phyloP scores from a whole-genome alignment of 2,797 vertebrate genomes.

The Falco novaeseelandiae region DNA sequence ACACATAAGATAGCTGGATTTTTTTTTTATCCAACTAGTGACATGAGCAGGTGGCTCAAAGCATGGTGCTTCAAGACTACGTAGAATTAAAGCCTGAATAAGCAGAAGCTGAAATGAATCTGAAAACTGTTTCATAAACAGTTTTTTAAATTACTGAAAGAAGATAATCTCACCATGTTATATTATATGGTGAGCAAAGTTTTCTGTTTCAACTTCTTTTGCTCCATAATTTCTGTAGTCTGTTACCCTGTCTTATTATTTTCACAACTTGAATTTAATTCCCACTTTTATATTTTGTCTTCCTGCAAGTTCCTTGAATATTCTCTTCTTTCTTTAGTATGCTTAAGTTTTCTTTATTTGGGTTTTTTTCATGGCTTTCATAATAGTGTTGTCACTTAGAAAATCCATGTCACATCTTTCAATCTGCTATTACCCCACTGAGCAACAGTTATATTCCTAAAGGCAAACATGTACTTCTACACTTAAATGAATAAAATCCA shows the following conservation, averaged over 20 bases:
- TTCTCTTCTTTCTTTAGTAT: neutral
- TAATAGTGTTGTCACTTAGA: neutral
- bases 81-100: neutral
- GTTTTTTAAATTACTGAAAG: neutral
- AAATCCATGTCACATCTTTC: neutral
- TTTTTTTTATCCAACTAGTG: neutral
- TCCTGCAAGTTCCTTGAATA: conserved; percentile 3
- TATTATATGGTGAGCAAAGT: neutral
- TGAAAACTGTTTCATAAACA: neutral
- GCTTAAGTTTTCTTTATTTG: neutral
- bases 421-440: neutral
- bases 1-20: neutral
- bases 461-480: neutral
- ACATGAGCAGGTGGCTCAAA: neutral
- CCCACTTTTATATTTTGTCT: neutral
- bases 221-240: neutral
- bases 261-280: conserved; percentile 19
- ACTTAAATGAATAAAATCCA: neutral
- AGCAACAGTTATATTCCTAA: neutral
- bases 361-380: neutral
- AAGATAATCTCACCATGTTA: neutral
- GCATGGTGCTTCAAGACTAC: neutral
- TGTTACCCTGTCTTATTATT: conserved; percentile 10
- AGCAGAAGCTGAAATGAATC: neutral
- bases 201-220: neutral